These are phyloP conservation scores for Mandrillus leucophaeus DNA, from an alignment of 2,113 vertebrate species.

Conservation along the genomic window DNA sequence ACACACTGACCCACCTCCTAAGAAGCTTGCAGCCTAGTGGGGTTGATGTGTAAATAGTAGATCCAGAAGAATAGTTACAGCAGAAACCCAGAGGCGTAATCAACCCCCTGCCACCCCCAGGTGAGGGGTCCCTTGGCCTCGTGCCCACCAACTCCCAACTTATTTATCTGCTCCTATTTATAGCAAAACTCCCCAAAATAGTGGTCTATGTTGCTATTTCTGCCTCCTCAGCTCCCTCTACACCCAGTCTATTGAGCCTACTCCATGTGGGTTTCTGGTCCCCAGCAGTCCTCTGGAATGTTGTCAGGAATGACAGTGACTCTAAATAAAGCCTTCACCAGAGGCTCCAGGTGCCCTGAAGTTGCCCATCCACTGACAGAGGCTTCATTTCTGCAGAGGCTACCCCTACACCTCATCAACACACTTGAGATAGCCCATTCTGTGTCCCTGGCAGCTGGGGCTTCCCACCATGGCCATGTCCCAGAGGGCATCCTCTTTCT, in stretches of 20 bases:
- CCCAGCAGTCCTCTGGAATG: background rate
- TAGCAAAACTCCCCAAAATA: background rate
- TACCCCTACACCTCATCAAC: fast-evolving
- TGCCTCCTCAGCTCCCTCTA: background rate
- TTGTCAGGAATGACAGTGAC: background rate
- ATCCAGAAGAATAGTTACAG: fast-evolving
- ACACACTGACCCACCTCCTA: too few relatives aligned
- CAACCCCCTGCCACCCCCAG: background rate
- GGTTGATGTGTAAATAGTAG: fast-evolving
- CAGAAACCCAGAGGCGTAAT: background rate
- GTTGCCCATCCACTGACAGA: fast-evolving
- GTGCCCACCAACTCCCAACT: background rate
- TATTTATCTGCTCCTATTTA: background rate
- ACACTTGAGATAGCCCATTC: background rate
- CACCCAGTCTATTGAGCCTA: fast-evolving
- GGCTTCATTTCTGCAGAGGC: background rate
- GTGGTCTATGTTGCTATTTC: background rate
- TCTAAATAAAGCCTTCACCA: background rate
- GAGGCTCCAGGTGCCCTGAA: background rate
- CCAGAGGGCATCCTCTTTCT: background rate
- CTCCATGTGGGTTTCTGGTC: background rate
- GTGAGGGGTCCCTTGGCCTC: background rate
- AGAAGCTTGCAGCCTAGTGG: background rate
- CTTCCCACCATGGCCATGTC: fast-evolving
- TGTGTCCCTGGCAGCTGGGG: background rate